phyloP scores from a whole-genome alignment of 2,888 invertebrate genomes.

The Argyra leucocephala region DNA sequence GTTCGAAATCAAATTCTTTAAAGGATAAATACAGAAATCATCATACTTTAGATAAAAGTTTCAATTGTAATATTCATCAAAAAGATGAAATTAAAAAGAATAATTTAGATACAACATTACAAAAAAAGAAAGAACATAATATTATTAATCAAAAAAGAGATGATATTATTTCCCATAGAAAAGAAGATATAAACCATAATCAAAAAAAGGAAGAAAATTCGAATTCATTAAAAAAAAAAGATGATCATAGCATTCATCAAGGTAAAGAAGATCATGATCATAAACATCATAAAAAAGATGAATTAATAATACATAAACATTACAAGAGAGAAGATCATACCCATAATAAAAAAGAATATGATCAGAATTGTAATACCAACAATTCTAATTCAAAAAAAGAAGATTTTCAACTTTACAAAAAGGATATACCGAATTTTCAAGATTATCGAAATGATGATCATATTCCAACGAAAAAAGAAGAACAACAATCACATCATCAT shows the following conservation, averaged over 20 bases:
- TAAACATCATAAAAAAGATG: background rate
- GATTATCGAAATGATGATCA: background rate
- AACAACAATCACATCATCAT: background rate
- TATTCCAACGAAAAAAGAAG: background rate
- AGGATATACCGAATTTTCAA: background rate
- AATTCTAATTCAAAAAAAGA: background rate
- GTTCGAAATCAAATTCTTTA: background rate
- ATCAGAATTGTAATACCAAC: background rate
- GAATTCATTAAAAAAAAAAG: background rate
- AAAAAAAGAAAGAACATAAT: slow-evolving; percentile 14
- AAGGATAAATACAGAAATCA: background rate
- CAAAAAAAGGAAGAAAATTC: background rate
- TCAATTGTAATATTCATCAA: background rate
- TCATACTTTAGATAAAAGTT: background rate
- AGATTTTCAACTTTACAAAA: background rate
- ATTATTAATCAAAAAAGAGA: background rate
- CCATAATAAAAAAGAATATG: background rate
- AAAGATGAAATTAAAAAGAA: background rate
- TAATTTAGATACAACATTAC: background rate
- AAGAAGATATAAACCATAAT: background rate
- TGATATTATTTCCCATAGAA: background rate
- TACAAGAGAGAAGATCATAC: background rate
- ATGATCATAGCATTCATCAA: background rate
- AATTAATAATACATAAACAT: background rate
- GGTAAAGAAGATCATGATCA: background rate